Conservation (phyloP, 2,888 invertebrate genomes). For the Noctuana brunneofusca region DNA sequence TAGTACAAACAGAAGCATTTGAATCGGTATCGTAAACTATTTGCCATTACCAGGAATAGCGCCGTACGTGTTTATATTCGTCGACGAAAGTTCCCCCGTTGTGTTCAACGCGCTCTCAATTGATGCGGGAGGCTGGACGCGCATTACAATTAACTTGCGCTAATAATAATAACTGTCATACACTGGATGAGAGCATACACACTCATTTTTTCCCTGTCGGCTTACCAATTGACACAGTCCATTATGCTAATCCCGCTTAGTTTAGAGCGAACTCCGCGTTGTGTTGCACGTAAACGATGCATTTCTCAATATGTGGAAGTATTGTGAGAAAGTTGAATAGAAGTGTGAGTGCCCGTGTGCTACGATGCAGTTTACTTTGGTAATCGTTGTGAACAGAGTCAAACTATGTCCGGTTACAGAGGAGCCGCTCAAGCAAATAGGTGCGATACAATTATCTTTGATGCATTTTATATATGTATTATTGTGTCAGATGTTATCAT, state of each 20-base stretch:
- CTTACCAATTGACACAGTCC: constrained; percentile 66
- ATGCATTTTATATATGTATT: neutral
- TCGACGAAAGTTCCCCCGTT: constrained; percentile 77
- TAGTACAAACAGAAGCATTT: neutral
- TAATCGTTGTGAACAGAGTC: constrained; percentile 77
- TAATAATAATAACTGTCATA: constrained; percentile 66
- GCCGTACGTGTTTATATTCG: constrained; percentile 73
- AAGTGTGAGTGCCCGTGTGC: constrained; percentile 43
- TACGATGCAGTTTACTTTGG: constrained; percentile 79
- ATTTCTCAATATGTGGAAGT: constrained; percentile 61
- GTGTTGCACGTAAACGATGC: constrained; percentile 73
- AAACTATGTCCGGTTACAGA: constrained; percentile 71
- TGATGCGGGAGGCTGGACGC: constrained; percentile 71
- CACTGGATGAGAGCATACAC: constrained; percentile 60
- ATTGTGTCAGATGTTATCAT: neutral
- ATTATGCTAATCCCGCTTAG: constrained; percentile 78
- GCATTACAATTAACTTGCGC: constrained; percentile 77
- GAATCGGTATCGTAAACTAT: constrained; percentile 37
- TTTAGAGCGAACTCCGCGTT: constrained; percentile 67
- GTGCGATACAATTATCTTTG: constrained; percentile 45
- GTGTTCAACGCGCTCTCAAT: constrained; percentile 64
- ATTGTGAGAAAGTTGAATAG: constrained; percentile 62
- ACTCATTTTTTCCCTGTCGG: constrained; percentile 66
- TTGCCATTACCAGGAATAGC: constrained; percentile 73
- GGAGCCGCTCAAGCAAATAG: constrained; percentile 68